A percentile compares a stretch with the other conserved stretches of the same genome.
These are phyloP conservation scores for Beris morrisii DNA, from an alignment of 2,888 invertebrate species.

Conservation along the genomic window DNA sequence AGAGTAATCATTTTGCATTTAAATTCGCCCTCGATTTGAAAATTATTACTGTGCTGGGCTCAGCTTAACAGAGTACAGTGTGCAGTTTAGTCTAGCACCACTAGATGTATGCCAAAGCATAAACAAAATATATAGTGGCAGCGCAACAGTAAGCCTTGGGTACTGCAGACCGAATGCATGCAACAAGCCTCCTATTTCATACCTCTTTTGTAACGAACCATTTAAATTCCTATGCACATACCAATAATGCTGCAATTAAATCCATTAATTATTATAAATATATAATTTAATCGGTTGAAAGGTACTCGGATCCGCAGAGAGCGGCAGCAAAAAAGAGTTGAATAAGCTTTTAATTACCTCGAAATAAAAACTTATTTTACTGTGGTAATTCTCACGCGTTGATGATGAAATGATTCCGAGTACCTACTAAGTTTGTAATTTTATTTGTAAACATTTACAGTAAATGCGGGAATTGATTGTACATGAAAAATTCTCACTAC, in stretches of 20 bases:
- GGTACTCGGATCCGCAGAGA: not conserved
- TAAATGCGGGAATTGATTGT: too few species aligned
- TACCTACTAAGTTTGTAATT: too few species aligned
- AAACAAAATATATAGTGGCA: too few species aligned
- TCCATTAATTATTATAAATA: slow-evolving; percentile 35
- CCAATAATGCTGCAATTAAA: slow-evolving; percentile 32
- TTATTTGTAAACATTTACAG: too few species aligned
- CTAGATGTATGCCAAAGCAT: too few species aligned
- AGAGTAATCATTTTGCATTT: slow-evolving; percentile 35
- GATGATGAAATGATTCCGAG: slow-evolving; percentile 29
- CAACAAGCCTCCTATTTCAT: too few species aligned
- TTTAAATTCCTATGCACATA: slow-evolving; percentile 32
- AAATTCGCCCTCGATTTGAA: slow-evolving; percentile 36
- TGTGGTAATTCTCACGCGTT: slow-evolving; percentile 35
- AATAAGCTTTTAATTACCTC: slow-evolving; percentile 32
- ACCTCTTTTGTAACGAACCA: slow-evolving; percentile 1
- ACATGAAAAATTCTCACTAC: too few species aligned
- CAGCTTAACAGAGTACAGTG: too few species aligned
- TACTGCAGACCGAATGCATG: too few species aligned
- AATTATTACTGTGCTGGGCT: too few species aligned
- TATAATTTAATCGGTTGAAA: slow-evolving; percentile 21
- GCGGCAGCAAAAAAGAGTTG: slow-evolving; percentile 8
- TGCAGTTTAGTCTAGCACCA: too few species aligned
- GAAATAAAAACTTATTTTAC: slow-evolving; percentile 28
- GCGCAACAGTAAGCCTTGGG: too few species aligned